Evolutionary conservation across 2,888 invertebrate genomes (phyloP).

Genomic region (Drosophila pegasa): DNA sequence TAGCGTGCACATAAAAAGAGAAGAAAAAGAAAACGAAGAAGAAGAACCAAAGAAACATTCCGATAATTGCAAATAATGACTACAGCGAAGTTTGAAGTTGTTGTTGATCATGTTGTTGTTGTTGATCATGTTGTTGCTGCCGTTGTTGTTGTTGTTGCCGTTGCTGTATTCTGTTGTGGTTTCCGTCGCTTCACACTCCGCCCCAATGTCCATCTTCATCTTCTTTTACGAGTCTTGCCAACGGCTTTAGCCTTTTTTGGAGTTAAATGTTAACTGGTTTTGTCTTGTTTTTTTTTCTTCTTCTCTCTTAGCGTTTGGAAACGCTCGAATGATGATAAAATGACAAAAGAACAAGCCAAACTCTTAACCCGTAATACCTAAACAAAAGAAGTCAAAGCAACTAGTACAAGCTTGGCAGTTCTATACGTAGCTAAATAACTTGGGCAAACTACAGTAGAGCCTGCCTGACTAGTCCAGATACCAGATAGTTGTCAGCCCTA

Average conservation of each 20-base stretch:
- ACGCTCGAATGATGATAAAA: slow-evolving; percentile 55
- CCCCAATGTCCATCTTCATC: slow-evolving; percentile 16
- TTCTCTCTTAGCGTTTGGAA: slow-evolving; percentile 32
- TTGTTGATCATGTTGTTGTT: slow-evolving; percentile 25
- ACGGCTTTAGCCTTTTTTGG: slow-evolving; percentile 70
- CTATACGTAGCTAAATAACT: slow-evolving; percentile 20
- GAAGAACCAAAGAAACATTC: slow-evolving; percentile 70
- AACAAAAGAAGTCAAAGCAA: slow-evolving; percentile 41
- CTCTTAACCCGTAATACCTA: slow-evolving; percentile 28
- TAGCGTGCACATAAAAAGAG: slow-evolving; percentile 58
- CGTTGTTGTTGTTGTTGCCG: slow-evolving; percentile 15
- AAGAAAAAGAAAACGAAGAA: slow-evolving; percentile 64
- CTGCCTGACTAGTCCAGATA: not conserved
- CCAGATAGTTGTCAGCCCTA: not conserved
- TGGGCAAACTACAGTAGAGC: not conserved
- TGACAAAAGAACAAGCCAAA: slow-evolving; percentile 48
- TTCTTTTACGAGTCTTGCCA: slow-evolving; percentile 39
- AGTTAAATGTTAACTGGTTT: slow-evolving; percentile 78
- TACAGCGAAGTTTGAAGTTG: slow-evolving; percentile 55
- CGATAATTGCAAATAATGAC: slow-evolving; percentile 80
- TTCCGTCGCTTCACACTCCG: slow-evolving; percentile 43
- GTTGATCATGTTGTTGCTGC: slow-evolving; percentile 18
- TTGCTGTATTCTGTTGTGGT: slow-evolving; percentile 35
- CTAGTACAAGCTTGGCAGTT: slow-evolving; percentile 23
- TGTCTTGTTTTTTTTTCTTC: slow-evolving; percentile 42